Evolutionary conservation across 2,797 vertebrate species (phyloP).

Genomic region (Malurus splendens): DNA sequence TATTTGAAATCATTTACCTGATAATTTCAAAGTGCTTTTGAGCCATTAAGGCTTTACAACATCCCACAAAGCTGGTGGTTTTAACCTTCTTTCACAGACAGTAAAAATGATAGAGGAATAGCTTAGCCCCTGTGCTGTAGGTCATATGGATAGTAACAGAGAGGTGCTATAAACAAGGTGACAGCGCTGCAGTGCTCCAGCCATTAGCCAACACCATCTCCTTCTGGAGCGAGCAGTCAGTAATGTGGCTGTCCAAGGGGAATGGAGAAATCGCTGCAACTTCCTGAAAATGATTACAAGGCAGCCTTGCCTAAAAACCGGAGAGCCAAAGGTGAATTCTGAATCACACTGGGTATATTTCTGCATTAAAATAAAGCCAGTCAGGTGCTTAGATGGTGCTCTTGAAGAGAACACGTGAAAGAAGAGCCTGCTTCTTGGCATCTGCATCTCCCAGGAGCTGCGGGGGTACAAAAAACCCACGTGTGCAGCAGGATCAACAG

Average conservation of each 20-base stretch:
- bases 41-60: constrained; percentile 12
- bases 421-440: not conserved
- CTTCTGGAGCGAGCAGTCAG: constrained; percentile 17
- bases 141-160: not conserved
- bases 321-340: not conserved
- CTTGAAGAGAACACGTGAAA: not conserved
- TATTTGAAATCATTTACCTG: not conserved
- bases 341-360: not conserved
- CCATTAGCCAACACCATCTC: constrained; percentile 15
- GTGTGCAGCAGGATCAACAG: fast-evolving
- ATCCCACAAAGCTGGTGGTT: not conserved
- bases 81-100: constrained; percentile 6
- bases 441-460: not conserved
- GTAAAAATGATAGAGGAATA: constrained; percentile 19
- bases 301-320: not conserved
- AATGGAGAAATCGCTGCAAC: not conserved
- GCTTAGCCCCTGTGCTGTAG: not conserved
- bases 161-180: not conserved
- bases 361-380: not conserved
- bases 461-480: fast-evolving
- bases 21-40: constrained; percentile 13
- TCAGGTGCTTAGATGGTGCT: not conserved
- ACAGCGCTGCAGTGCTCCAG: not conserved
- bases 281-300: not conserved
- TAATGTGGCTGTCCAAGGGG: fast-evolving